Base-by-base conservation (phyloP, 2,888 invertebrate species). In the Cosmorhoe ocellata region DNA sequence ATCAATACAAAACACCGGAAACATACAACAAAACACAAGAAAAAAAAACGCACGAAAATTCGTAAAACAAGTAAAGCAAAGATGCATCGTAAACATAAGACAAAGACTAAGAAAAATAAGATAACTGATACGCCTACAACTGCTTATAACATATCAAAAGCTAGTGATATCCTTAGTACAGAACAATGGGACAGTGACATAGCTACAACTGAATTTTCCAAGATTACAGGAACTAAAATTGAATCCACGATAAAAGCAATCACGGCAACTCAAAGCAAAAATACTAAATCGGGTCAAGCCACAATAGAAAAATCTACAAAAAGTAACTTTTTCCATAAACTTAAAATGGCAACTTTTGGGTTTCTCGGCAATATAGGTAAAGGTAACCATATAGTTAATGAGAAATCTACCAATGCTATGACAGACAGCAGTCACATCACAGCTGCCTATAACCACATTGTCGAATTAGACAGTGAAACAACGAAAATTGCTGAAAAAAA, bases 41-140 rank as follows among this genome's bases (percentile, higher is more conserved):
- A 38, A 6, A 54, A 38, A 6, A 54, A 54, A 31, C 24, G 8
- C 22, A 37, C 41, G 9, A 46, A 54, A 34, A 1, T 27, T 10
- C 22, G 39, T 27, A 50, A 46, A 46, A 18, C 18, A 8, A 27
- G 14, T 2, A 50, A 38, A 31, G 9, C 28, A 13, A 46, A 46
- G 12, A 31, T 45, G 30, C 30, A 13, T 24, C 10, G 38, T 14
- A 26, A 39, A 31, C 1, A 34, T 39, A 37, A 37, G 37, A 31
- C 12, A 6, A 44, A 30, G 14, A 33, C 18, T 7, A 36, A n/a
- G n/a, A n/a, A 18, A 18, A 22, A 40, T 30, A 30, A 30, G 9
- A 31, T 12, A 3, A 33, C 12, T 12, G 30, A 27, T 32, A 12
- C 11, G 26, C 36, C 32, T 30, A 22, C 14, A 2, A 22, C 33